Evolutionary conservation across 2,888 invertebrate genomes (phyloP), one percentile per base, ranked within the genome.

Genomic region (Eupithecia pulchellata): DNA sequence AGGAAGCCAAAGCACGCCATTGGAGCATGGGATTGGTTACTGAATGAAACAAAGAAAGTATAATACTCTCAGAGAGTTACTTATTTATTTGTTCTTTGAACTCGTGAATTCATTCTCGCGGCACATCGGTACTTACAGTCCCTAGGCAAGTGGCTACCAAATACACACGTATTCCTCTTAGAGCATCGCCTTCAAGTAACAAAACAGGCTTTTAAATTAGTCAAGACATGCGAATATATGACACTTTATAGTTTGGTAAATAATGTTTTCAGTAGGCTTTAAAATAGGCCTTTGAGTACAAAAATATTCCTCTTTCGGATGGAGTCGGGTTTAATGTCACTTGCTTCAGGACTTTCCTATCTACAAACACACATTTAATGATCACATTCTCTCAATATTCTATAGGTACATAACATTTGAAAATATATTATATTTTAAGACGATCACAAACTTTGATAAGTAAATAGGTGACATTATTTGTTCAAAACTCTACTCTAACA

Each of bases 21-120:
- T 2, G 8, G 8, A 3, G 58, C 20, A n/a, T 1, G n/a, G 52
- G 27, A 42, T 57, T 32, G 47, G 9, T 67, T 34, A n/a, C 32
- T 3, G 57, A 88, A 81, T 82, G 58, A 86, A 85, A 84, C 79
- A 71, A 61, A 77, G 32, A 25, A n/a, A 11, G 30, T 61, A 4
- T 6, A 30, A 64, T 78, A 90, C 91, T 90, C 91, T 91, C 82
- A 86, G 78, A 91, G 91, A 91, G 91, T 90, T 57, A 64, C 47
- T 87, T 83, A 83, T 89, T 82, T 80, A 77, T 84, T 83, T 61
- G 91, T 91, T 91, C 91, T 91, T 91, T 82, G 90, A 91, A 91
- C 91, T 84, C 68, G 81, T 81, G 84, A 80, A 77, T 85, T 82
- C 85, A 87, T 84, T 84, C 86, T 74, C 72, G 73, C 77, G 77